Conservation (phyloP, 2,888 invertebrate species). For the Folsomia manolachei region DNA sequence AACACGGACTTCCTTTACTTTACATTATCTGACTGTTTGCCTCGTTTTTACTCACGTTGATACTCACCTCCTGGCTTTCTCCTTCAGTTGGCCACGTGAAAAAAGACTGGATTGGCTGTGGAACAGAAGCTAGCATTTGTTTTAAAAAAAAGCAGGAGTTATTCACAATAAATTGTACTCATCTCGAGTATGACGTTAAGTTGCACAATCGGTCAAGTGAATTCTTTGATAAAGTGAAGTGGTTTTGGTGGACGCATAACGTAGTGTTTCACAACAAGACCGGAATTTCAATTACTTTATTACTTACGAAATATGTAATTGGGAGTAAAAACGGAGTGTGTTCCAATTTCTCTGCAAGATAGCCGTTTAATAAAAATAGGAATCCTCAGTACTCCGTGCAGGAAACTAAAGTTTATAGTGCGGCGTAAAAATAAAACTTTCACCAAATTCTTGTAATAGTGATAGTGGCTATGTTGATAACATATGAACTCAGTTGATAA, state of each 20-base stretch:
- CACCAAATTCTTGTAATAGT: background rate
- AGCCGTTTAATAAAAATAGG: too few species aligned
- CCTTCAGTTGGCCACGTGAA: background rate
- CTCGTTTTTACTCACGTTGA: background rate
- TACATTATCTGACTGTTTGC: slow-evolving; percentile 21
- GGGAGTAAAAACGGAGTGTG: too few species aligned
- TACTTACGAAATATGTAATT: too few species aligned
- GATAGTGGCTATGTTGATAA: background rate
- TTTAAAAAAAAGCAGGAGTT: background rate
- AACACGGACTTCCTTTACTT: slow-evolving; percentile 12
- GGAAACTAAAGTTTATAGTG: background rate
- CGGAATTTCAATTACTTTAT: too few species aligned
- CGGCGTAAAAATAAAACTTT: background rate
- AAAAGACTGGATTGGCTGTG: background rate
- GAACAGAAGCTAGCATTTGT: background rate
- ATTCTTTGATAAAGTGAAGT: background rate
- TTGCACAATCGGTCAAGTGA: background rate
- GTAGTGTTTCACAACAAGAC: too few species aligned
- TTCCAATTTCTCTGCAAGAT: too few species aligned
- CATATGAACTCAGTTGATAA: background rate
- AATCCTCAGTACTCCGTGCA: too few species aligned
- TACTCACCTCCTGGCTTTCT: background rate
- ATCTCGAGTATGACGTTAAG: background rate
- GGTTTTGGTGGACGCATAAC: background rate
- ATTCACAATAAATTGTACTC: background rate